Evolutionary conservation across 2,888 invertebrate genomes (phyloP), one percentile per base, ranked within the genome.

Genomic region (Drosophila greeni): DNA sequence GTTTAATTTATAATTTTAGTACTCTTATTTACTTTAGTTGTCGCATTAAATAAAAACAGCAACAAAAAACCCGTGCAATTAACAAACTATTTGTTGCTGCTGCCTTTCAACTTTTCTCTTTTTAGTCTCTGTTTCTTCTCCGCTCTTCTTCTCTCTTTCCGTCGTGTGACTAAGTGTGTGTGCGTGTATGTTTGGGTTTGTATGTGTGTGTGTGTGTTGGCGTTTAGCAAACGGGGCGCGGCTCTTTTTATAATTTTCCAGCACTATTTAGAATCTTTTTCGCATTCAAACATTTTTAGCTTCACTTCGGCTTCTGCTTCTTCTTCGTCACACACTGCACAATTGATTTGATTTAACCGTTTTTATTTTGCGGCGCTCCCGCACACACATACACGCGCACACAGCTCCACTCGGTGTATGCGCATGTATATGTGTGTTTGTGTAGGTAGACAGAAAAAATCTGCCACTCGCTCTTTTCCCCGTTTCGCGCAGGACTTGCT

Each of bases 391-490:
- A 66, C 56, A 61, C 59, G 65, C 57, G 55, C 55, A 59, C 53
- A 59, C 62, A 66, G 59, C 68, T 31, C 45, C 45, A 47, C 56
- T 40, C 52, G 59, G 58, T 71, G 40, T 67, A 66, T 66, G 66
- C 70, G 67, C 75, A 62, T 65, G 66, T 61, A 66, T 72, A 20
- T 65, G 56, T 49, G 47, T 59, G 81, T 76, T 74, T 80, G 83
- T 78, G 70, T 81, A 81, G 84, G 79, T 79, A 79, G 84, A 79
- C 84, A 82, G 74, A 76, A 81, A 82, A 79, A 80, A 80, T 80
- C 84, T 78, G 79, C 82, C 74, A 75, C 79, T 79, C 84, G 81
- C 68, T 81, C 81, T 67, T 68, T 74, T 64, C 64, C 43, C 49
- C 61, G 64, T 64, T 37, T 51, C 55, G 57, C 55, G 65, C 59